Evolutionary conservation across 2,797 vertebrate genomes (phyloP), one percentile per base, ranked within the genome.

Genomic region (Paedocypris micromegethes): DNA sequence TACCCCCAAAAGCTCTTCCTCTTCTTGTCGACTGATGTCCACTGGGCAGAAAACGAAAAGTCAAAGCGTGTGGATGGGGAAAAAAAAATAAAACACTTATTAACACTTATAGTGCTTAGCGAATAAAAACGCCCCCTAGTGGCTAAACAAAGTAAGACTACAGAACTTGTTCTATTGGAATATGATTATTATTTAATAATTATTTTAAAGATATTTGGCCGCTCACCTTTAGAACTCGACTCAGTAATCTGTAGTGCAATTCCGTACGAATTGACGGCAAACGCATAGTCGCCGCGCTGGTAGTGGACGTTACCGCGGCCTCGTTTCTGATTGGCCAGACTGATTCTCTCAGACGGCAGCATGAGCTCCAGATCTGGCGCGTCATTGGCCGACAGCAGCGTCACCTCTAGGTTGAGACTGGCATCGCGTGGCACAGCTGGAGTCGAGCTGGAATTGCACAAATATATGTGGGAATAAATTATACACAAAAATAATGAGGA

Each of bases 231-330:
- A 3, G 93, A 93, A 77, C 83, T 94, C 38, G 94, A 93, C 53
- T 92, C 84, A 0, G 93, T 88, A 75, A 94, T 88, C 80, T 93
- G 93, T 80, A 96, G 88, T 9, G 94, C 94, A 0, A 96, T 89
- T 81, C 93, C 91, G 0, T 98, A 98, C 0, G 95, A 98, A 83
- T 94, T 96, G 77, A 96, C 87, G 1, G 96, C 96, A 77, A 94
- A 90, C 46, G 94, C 90, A 0, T 93, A 98, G 77, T 98, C 93
- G 0, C 86, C 90, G 0, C 90, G 92, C 81, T 97, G 94, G 82
- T 94, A 98, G 85, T 94, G 91, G 70, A 85, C 80, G 41, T 98
- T 98, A 66, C 96, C 96, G 0, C 90, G 86, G 77, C 97, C 94
- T 65, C 95, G 85, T 64, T 97, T 98, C 68, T 73, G 80, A 77